Evolutionary conservation across 1,140 invertebrate genomes (phyloP).

Genomic region (Xylocopa sonorina): DNA sequence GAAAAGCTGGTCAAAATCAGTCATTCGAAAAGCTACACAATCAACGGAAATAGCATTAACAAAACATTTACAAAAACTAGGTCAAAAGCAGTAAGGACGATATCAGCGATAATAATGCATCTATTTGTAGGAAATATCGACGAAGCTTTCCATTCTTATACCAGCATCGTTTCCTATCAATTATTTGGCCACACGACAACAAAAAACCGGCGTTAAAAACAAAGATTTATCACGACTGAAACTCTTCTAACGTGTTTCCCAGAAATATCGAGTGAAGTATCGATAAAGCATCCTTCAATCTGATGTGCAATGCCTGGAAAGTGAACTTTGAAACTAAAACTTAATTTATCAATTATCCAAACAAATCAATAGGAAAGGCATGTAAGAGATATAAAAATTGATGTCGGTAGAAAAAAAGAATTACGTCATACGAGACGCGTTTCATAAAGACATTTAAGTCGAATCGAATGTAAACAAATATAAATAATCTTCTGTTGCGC

Average conservation of each 20-base stretch:
- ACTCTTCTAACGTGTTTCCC: background rate
- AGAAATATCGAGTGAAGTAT: background rate
- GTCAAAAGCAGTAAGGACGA: background rate
- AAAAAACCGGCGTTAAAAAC: background rate
- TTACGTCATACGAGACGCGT: background rate
- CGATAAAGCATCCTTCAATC: background rate
- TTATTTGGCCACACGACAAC: background rate
- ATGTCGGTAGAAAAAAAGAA: background rate
- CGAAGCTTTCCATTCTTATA: constrained; percentile 1
- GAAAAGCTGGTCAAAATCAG: no score
- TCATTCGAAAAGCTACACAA: no score
- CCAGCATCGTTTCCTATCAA: background rate
- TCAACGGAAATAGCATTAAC: background rate
- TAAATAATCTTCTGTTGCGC: background rate
- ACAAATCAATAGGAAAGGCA: no score
- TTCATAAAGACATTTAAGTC: background rate
- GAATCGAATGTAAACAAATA: background rate
- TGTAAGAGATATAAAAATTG: no score
- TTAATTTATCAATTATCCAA: no score
- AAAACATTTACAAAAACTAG: background rate
- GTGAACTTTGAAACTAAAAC: background rate
- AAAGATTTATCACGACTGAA: background rate
- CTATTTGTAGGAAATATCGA: constrained; percentile 19
- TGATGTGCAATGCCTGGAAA: background rate
- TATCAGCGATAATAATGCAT: background rate